Evolutionary conservation across 2,888 invertebrate genomes (phyloP).

Genomic region (Tipula vernalis): DNA sequence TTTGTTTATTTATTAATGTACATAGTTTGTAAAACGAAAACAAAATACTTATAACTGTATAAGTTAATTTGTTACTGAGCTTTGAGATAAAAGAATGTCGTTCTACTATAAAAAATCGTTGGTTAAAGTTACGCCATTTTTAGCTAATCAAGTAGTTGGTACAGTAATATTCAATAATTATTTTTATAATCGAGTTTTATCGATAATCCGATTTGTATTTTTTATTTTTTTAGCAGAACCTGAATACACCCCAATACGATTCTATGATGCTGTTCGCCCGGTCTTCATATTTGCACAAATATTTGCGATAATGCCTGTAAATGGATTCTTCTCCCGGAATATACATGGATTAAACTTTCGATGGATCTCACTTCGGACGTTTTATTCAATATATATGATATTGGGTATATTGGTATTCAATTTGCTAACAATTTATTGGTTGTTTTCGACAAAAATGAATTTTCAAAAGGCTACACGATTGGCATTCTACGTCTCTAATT

Average conservation of each 20-base stretch:
- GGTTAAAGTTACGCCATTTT: neutral
- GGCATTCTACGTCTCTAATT: conserved; percentile 5
- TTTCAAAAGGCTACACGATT: neutral
- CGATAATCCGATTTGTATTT: too few species aligned
- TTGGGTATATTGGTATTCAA: neutral
- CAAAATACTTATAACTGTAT: neutral
- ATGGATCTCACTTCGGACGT: conserved; percentile 14
- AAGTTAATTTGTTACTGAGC: neutral
- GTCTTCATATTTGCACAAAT: conserved; percentile 29
- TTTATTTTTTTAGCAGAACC: neutral
- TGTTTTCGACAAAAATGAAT: neutral
- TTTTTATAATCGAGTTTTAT: neutral
- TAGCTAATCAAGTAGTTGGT: neutral
- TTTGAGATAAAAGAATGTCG: neutral
- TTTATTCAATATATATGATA: conserved; percentile 10
- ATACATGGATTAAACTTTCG: conserved; percentile 24
- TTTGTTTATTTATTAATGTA: neutral
- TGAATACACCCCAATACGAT: conserved; percentile 6
- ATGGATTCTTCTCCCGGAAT: conserved; percentile 28
- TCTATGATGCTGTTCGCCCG: conserved; percentile 14
- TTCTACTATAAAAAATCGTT: neutral
- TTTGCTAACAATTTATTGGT: neutral
- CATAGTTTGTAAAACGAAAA: neutral
- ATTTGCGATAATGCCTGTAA: conserved; percentile 35
- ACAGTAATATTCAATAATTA: neutral